Evolutionary conservation across 2,888 invertebrate genomes (phyloP).

Genomic region (Nomada ruficornis): DNA sequence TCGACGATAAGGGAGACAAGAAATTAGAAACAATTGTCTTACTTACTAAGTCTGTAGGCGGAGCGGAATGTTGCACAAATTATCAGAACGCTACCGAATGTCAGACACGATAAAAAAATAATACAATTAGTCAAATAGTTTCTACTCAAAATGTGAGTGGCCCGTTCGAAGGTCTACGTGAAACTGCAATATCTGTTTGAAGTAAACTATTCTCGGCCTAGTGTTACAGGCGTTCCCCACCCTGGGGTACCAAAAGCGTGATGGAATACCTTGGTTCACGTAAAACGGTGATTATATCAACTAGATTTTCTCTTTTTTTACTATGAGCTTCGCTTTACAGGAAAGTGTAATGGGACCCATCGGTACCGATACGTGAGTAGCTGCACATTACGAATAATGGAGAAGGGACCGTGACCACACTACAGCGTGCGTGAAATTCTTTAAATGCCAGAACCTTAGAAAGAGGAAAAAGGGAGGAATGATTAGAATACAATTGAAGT

Average conservation of each 20-base stretch:
- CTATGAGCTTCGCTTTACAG: not conserved
- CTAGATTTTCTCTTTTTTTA: not conserved
- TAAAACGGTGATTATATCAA: constrained; percentile 1
- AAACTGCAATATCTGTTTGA: constrained; percentile 48
- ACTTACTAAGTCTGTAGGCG: constrained; percentile 7
- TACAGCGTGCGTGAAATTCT: too few relatives aligned
- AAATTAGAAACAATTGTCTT: not conserved
- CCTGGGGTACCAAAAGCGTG: not conserved
- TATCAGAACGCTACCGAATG: not conserved
- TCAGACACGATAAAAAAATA: too few relatives aligned
- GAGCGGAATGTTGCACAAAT: not conserved
- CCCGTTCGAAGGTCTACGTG: constrained; percentile 7
- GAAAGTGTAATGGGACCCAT: not conserved
- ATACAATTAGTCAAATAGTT: not conserved
- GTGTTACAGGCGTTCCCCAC: too few relatives aligned
- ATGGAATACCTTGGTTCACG: not conserved
- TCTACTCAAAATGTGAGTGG: not conserved
- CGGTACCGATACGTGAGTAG: not conserved
- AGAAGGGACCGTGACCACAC: too few relatives aligned
- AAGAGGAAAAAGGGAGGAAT: too few relatives aligned
- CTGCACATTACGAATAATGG: not conserved
- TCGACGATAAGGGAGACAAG: too few relatives aligned
- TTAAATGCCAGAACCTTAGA: too few relatives aligned
- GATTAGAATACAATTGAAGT: too few relatives aligned
- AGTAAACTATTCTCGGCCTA: constrained; percentile 40